Percentiles rank a stretch among this genome's conserved stretches.
Evolutionary conservation across 2,797 vertebrate species (phyloP).

Genomic region (Centroberyx gerrardi): DNA sequence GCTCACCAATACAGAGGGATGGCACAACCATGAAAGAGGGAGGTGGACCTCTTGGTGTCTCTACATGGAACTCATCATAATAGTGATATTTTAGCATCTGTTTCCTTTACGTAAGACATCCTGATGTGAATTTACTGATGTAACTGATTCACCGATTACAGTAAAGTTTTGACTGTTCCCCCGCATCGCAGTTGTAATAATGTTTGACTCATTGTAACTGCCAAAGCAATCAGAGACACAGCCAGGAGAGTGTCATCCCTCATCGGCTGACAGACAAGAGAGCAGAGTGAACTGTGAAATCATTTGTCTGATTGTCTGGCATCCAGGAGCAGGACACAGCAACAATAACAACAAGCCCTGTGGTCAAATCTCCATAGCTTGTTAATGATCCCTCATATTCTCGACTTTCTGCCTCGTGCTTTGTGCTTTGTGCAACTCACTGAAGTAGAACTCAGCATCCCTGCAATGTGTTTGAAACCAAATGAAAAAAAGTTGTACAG

Average conservation of each 20-base stretch:
- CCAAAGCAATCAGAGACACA: constrained; percentile 35
- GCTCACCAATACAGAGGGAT: background rate
- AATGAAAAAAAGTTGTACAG: constrained; percentile 14
- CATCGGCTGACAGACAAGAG: constrained; percentile 54
- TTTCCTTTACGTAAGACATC: background rate
- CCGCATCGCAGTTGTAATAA: background rate
- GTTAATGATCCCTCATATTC: constrained; percentile 49
- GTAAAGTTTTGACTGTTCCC: constrained; percentile 38
- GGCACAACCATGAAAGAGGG: background rate
- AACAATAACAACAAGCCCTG: constrained; percentile 61
- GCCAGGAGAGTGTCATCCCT: constrained; percentile 49
- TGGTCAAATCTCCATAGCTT: constrained; percentile 50
- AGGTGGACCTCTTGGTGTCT: background rate
- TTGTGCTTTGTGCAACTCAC: background rate
- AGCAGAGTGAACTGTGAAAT: constrained; percentile 57
- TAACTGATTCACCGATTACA: constrained; percentile 9
- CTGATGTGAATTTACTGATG: constrained; percentile 5
- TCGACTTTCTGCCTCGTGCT: constrained; percentile 12
- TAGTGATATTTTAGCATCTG: background rate
- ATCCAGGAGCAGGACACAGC: constrained; percentile 35
- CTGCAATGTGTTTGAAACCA: constrained; percentile 22
- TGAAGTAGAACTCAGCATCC: constrained; percentile 6
- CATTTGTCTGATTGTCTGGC: constrained; percentile 62
- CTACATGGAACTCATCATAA: constrained; percentile 32
- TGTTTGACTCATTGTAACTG: constrained; percentile 32